These are phyloP conservation scores for Melinopterus prodromus DNA, from an alignment of 2,888 invertebrate species.

Conservation along the genomic window DNA sequence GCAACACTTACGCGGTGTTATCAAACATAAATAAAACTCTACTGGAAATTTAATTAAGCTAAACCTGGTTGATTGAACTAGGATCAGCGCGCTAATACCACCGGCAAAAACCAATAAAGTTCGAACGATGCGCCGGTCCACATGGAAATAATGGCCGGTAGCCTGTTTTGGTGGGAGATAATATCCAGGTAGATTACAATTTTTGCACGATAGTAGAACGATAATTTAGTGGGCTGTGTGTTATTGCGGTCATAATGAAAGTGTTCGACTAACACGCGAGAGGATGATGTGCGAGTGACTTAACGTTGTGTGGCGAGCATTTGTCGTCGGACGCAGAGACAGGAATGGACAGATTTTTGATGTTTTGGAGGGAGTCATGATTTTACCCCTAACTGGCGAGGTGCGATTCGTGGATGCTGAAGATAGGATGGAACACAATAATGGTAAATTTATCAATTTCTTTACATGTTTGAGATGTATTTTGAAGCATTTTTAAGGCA, in stretches of 20 bases:
- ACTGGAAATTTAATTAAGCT: conserved; percentile 24
- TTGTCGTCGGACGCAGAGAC: background rate
- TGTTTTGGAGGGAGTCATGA: background rate
- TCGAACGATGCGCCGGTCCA: background rate
- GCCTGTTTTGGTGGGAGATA: background rate
- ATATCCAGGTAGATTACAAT: background rate
- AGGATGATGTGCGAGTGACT: background rate
- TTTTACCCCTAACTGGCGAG: background rate
- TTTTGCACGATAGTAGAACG: background rate
- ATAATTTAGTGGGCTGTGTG: background rate
- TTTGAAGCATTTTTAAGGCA: too few relatives aligned
- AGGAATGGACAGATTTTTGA: background rate
- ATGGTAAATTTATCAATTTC: background rate
- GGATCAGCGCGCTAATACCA: conserved; percentile 18
- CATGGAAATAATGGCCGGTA: background rate
- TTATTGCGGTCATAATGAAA: conserved; percentile 4
- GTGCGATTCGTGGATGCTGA: background rate
- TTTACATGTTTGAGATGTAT: background rate
- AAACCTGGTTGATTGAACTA: conserved; percentile 18
- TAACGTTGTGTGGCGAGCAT: background rate
- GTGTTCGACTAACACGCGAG: background rate
- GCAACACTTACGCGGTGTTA: conserved; percentile 4
- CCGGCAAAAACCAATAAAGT: background rate
- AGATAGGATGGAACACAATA: background rate
- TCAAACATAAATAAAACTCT: background rate